Conservation (phyloP, 2,797 vertebrate species). For the Falco novaeseelandiae region DNA sequence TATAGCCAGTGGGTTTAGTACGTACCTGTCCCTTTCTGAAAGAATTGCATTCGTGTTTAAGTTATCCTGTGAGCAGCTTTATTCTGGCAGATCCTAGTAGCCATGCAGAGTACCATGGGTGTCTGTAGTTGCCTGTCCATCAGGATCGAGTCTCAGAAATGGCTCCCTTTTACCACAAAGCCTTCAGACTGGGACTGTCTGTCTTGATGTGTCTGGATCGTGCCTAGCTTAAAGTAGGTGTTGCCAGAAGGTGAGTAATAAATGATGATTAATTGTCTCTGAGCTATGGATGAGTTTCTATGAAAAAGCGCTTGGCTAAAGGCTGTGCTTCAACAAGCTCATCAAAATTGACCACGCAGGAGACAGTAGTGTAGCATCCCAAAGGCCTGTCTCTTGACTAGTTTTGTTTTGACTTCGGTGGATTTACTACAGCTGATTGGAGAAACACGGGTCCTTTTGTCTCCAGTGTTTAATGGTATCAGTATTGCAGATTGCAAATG, state of each 20-base stretch:
- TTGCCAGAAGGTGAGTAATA: slow-evolving; percentile 64
- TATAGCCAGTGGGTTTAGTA: not conserved
- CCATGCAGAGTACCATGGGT: rapidly evolving
- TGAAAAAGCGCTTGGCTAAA: slow-evolving; percentile 48
- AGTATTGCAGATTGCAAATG: not conserved
- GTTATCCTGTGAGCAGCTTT: not conserved
- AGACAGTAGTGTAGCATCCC: not conserved
- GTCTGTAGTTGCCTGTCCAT: not conserved
- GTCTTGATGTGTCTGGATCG: not conserved
- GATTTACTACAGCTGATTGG: not conserved
- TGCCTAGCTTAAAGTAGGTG: slow-evolving; percentile 44
- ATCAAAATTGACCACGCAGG: not conserved
- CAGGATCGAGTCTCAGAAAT: not conserved
- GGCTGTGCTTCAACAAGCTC: slow-evolving; percentile 38
- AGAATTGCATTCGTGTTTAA: not conserved
- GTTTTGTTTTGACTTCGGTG: not conserved
- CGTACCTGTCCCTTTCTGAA: not conserved
- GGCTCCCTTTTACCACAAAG: not conserved
- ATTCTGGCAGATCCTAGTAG: not conserved
- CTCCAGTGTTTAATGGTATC: not conserved
- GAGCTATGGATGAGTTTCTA: slow-evolving; percentile 29
- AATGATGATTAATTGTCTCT: slow-evolving; percentile 49
- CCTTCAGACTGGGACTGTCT: not conserved
- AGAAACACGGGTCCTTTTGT: not conserved
- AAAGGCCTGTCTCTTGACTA: not conserved